Base-by-base conservation (phyloP, 2,797 vertebrate genomes). In the Mus minutoides region DNA sequence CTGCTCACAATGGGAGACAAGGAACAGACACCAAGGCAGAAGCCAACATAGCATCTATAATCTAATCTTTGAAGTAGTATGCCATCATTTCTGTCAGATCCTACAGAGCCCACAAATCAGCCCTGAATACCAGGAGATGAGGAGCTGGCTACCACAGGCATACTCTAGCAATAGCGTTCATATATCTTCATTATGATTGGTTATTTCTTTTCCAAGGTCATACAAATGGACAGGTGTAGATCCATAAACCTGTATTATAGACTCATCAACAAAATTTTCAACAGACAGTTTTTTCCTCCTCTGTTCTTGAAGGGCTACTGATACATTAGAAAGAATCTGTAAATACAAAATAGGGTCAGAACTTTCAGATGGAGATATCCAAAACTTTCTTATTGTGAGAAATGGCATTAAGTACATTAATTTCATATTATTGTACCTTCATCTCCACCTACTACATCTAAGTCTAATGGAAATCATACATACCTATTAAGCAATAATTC, bases 281-380 rank as follows among this genome's bases (percentile, higher is more conserved):
- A n/a, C 11, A 67, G 60, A 69, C 22, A 24, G 11, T 46, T 87
- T 88, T n/a, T 29, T 29, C 62, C 3, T 26, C 78, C 34, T 91
- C 31, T 54, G 62, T 46, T 54, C 89, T 64, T 84, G 24, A 92
- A 94, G 46, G 82, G 56, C 46, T 96, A 12, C 19, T 58, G 31
- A 88, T 88, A 21, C 37, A 64, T 94, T 64, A 83, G 43, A 83
- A 60, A 96, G 87, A 6, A 73, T 22, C 4, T 88, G 17, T 62
- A 46, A 90, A 64, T 78, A 92, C 40, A 40, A 60, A 71, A 86
- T 19, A 37, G 52, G 56, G 49, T 76, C 24, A 64, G 64, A 75
- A 76, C 62, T 40, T 94, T 82, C 78, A 69, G 19, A 89, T n/a
- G 1, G 49, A 79, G 21, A 69, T 46, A 12, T 54, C 64, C 64